phyloP scores from a whole-genome alignment of 2,113 vertebrate species.

The Passer montanus region DNA sequence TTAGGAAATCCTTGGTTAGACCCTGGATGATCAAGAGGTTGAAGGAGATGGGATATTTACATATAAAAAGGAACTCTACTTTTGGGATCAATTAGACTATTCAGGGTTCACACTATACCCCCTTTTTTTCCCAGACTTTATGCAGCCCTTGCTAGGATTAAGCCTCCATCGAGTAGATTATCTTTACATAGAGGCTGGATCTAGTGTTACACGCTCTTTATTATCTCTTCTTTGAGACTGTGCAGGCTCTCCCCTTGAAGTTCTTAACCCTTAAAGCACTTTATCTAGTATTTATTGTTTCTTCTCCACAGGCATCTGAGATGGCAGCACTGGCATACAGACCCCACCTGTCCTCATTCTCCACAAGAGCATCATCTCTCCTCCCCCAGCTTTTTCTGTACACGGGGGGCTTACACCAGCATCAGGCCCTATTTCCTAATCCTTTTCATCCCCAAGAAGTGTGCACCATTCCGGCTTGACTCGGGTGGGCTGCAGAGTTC shows the following conservation, averaged over 20 bases:
- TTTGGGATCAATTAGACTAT: constrained; percentile 42
- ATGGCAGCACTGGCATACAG: constrained; percentile 22
- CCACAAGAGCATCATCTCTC: not conserved
- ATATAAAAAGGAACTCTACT: constrained; percentile 51
- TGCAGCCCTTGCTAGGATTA: constrained; percentile 55
- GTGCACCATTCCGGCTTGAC: not conserved
- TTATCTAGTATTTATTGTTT: constrained; percentile 69
- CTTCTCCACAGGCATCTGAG: constrained; percentile 62
- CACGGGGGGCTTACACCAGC: not conserved
- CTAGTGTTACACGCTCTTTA: constrained; percentile 61
- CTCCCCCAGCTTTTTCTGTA: not conserved
- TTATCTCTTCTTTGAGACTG: constrained; percentile 60
- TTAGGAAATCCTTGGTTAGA: constrained; percentile 36
- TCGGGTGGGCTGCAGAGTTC: not conserved
- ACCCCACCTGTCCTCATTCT: constrained; percentile 27
- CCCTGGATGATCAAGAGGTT: constrained; percentile 38
- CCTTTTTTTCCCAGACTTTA: constrained; percentile 37
- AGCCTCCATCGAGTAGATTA: constrained; percentile 62
- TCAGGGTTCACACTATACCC: constrained; percentile 40
- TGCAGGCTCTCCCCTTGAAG: constrained; percentile 61
- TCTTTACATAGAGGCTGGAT: constrained; percentile 60
- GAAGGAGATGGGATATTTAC: constrained; percentile 30
- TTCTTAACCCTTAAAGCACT: constrained; percentile 64
- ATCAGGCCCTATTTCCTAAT: not conserved
- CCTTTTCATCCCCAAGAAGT: not conserved